Evolutionary conservation across 2,888 invertebrate genomes (phyloP), one percentile per base, ranked within the genome.

Genomic region (Caenorhabditis plicata): DNA sequence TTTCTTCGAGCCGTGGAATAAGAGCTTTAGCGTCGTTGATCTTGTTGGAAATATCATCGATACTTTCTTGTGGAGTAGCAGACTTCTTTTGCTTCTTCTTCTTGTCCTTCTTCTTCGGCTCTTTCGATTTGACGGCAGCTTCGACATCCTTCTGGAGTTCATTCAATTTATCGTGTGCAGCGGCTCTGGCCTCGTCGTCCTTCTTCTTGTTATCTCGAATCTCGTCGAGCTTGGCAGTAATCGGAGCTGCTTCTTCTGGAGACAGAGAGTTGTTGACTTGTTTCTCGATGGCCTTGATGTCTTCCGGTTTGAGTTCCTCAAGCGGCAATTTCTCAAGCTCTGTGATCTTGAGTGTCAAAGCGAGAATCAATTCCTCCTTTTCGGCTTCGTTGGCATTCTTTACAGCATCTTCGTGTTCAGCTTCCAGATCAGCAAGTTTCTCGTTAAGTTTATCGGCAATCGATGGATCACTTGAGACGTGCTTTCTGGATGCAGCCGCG

Each of bases 31-130:
- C 57, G 32, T 57, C 51, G 32, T 20, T 39, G 26, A 45, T 40
- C 39, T 57, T 57, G 33, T 26, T 48, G 7, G 33, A 38, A 40
- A 57, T 42, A 25, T 57, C 57, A 35, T 57, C 57, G 35, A 57
- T 49, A 32, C 43, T 38, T 47, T 46, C 49, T 35, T 45, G 48
- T 43, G 58, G 44, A n/a, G 40, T n/a, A n/a, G n/a, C n/a, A n/a
- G n/a, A n/a, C n/a, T n/a, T n/a, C n/a, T n/a, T n/a, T n/a, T n/a
- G n/a, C n/a, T n/a, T 22, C 48, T 51, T 52, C 53, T 64, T 64
- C 56, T 53, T 56, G 46, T 61, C 54, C 56, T 65, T 65, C 57
- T 61, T 61, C 31, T 53, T 48, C 63, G 57, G 57, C 27, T 58
- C 54, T 41, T 46, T 48, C 4, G 51, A 46, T 40, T 50, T 46